Evolutionary conservation across 2,113 vertebrate genomes (phyloP).

Genomic region (Rhinogobius similis): DNA sequence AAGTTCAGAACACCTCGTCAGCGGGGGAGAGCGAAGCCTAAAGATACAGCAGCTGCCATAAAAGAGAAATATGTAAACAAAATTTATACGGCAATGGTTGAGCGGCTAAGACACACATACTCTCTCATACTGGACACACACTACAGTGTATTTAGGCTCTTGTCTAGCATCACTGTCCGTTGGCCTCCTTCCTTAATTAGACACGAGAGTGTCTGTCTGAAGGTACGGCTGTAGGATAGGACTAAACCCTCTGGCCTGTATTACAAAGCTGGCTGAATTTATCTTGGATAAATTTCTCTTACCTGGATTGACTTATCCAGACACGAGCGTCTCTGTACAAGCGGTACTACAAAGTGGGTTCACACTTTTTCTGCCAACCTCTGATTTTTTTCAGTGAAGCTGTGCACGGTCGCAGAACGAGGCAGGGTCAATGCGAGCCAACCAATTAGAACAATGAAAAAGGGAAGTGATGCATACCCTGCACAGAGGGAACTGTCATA

Average conservation of each 20-base stretch:
- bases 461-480: no score
- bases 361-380: no score
- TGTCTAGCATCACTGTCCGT: conserved; percentile 58
- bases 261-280: background rate
- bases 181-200: conserved; percentile 39
- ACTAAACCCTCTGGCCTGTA: conserved; percentile 31
- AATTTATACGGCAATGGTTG: conserved; percentile 29
- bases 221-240: conserved; percentile 38
- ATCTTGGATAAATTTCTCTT: no score
- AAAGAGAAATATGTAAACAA: conserved; percentile 42
- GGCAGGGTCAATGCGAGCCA: no score
- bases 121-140: conserved; percentile 19
- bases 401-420: no score
- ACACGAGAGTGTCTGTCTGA: conserved; percentile 59
- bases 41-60: conserved; percentile 55
- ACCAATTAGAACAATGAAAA: no score
- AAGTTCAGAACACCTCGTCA: conserved; percentile 89
- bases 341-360: no score
- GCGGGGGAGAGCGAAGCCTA: conserved; percentile 96
- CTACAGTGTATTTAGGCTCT: conserved; percentile 60
- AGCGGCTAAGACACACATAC: conserved; percentile 3
- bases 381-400: no score
- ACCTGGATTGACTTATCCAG: no score
- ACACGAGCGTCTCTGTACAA: no score
- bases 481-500: no score